Conservation (phyloP, 2,888 invertebrate genomes). For the Synanthedon formicaeformis region DNA sequence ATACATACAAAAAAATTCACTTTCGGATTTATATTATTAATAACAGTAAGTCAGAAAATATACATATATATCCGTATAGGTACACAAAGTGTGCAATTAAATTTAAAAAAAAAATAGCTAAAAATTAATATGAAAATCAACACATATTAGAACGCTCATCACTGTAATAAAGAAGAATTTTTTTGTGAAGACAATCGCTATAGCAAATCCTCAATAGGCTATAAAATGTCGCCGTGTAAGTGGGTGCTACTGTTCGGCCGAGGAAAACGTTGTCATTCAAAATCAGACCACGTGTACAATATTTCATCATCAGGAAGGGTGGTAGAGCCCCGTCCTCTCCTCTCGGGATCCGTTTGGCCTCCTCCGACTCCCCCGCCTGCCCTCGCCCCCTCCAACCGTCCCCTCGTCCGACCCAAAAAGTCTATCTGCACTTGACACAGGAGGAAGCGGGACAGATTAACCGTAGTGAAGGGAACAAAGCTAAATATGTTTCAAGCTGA, state of each 20-base stretch:
- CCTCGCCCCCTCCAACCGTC: constrained; percentile 12
- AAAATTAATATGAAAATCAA: background rate
- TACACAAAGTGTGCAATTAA: too few relatives aligned
- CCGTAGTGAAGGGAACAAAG: constrained; percentile 70
- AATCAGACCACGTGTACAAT: constrained; percentile 81
- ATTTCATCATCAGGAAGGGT: constrained; percentile 76
- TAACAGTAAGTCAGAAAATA: too few relatives aligned
- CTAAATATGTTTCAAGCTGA: constrained; percentile 69
- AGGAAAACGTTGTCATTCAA: constrained; percentile 76
- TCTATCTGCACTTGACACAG: constrained; percentile 70
- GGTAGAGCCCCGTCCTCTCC: constrained; percentile 28
- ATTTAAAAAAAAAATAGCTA: background rate
- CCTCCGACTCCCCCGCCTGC: constrained; percentile 13
- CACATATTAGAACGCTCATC: background rate
- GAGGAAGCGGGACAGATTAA: constrained; percentile 71
- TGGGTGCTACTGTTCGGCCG: constrained; percentile 50
- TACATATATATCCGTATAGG: too few relatives aligned
- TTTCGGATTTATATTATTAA: too few relatives aligned
- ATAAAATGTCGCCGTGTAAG: constrained; percentile 58
- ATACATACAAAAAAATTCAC: too few relatives aligned
- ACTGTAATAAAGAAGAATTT: background rate
- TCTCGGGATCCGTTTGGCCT: constrained; percentile 19
- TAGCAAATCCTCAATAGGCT: constrained; percentile 51
- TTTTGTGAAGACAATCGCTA: constrained; percentile 35
- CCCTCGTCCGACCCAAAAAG: constrained; percentile 59